Base-by-base conservation (phyloP, 1,140 invertebrate genomes). In the Muscidifurax raptorellus region DNA sequence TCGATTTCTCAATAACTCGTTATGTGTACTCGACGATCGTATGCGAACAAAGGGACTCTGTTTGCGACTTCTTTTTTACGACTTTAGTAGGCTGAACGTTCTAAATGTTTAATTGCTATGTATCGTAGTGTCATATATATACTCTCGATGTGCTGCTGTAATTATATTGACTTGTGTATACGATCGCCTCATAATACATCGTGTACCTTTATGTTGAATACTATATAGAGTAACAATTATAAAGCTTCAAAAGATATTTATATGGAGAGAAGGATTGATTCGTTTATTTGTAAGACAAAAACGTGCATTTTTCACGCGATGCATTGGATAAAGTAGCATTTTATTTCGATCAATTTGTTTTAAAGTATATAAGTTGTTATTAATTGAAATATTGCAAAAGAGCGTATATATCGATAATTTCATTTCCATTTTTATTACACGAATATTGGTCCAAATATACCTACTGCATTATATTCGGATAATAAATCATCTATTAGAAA, bases 251-350 rank as follows among this genome's bases (percentile, higher is more conserved):
- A 76, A 52, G 25, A 64, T 2, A 6, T 64, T 64, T 32, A 27
- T 76, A 27, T 76, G 72, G 59, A 64, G 40, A 47, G 59, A 84
- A n/a, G n/a, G n/a, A n/a, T n/a, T n/a, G 52, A 80, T 79, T 27
- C 13, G 25, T 28, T 25, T 27, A 30, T n/a, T 28, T 76, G 75
- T 80, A 66, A 32, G 32, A 32, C 32, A 32, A 32, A 80, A 74
- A 81, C 15, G 10, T n/a, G 47, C 44, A 59, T 72, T 78, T 78
- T 13, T 32, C 64, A 64, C 27, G n/a, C n/a, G 7, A 64, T 32
- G 15, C 3, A 78, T 79, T 79, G 59, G 77, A 79, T 18, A 6
- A 40, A 79, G 27, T 27, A 25, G 75, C 75, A 77, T 77, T 66
- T 78, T 64, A 32, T n/a, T n/a, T n/a, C n/a, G n/a, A n/a, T n/a